Evolutionary conservation across 2,797 vertebrate species (phyloP).

Genomic region (Cossypha caffra): DNA sequence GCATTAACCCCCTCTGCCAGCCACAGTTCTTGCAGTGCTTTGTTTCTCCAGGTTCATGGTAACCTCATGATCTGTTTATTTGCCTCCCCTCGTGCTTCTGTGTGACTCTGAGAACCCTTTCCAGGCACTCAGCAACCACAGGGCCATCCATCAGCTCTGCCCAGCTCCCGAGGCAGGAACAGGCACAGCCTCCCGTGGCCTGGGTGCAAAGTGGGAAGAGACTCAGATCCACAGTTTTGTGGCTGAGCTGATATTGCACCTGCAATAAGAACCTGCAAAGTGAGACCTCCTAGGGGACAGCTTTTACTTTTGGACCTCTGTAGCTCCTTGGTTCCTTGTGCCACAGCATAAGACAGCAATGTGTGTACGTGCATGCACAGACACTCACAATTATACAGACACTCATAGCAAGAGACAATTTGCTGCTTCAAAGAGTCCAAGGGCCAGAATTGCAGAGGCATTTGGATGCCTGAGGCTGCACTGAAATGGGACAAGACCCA

Average conservation of each 20-base stretch:
- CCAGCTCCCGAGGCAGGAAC: neutral
- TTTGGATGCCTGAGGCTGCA: neutral
- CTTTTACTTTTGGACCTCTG: neutral
- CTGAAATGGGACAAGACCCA: conserved; percentile 24
- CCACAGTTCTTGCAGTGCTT: neutral
- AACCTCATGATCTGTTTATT: neutral
- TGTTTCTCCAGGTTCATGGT: neutral
- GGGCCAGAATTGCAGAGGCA: neutral
- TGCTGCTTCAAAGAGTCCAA: neutral
- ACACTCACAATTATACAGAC: neutral
- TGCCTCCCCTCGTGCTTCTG: neutral
- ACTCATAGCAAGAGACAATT: neutral
- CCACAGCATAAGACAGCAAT: rapidly evolving
- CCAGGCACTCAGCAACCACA: neutral
- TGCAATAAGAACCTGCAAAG: neutral
- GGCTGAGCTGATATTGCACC: neutral
- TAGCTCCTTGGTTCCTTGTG: neutral
- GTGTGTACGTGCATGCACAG: neutral
- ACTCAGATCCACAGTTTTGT: neutral
- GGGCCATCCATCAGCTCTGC: neutral
- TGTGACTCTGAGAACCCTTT: neutral
- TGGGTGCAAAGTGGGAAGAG: neutral
- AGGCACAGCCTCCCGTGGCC: neutral
- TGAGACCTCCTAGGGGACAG: neutral
- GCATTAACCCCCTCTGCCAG: neutral